phyloP scores from a whole-genome alignment of 1,140 invertebrate species.

The Sitophilus oryzae region DNA sequence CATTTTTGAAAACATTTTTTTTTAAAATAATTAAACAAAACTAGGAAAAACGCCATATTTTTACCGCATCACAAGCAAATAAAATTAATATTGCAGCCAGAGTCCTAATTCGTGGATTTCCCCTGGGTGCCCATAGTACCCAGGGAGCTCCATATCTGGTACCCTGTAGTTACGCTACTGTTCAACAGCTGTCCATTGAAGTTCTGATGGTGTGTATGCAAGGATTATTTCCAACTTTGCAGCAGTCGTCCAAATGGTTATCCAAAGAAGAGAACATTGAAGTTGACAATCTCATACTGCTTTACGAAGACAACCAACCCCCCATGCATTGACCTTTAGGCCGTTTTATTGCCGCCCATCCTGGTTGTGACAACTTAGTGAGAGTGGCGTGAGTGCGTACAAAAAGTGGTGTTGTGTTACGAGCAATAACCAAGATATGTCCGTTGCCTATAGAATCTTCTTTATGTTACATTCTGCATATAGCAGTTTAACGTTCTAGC shows the following conservation, averaged over 20 bases:
- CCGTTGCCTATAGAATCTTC: conserved; percentile 6
- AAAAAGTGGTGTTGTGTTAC: neutral
- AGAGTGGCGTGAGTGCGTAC: conserved; percentile 5
- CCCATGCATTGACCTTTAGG: conserved; percentile 33
- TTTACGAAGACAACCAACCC: conserved; percentile 26
- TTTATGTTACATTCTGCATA: no score
- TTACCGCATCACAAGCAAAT: no score
- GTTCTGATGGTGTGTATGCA: conserved; percentile 24
- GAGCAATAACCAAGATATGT: conserved; percentile 8
- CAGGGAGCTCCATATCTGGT: no score
- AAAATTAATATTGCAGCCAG: no score
- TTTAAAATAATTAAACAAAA: no score
- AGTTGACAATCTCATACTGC: conserved; percentile 31
- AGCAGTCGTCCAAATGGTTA: conserved; percentile 6
- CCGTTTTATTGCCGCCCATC: conserved; percentile 39
- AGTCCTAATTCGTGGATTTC: no score
- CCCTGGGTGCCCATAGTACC: no score
- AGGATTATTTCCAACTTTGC: conserved; percentile 23
- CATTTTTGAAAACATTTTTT: no score
- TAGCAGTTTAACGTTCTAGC: no score
- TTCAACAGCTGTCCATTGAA: no score
- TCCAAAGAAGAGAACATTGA: neutral
- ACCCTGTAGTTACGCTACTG: no score
- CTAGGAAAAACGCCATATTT: no score
- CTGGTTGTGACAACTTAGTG: conserved; percentile 19